Evolutionary conservation across 2,113 vertebrate genomes (phyloP), one percentile per base, ranked within the genome.

Genomic region (Phyllostomus discolor): DNA sequence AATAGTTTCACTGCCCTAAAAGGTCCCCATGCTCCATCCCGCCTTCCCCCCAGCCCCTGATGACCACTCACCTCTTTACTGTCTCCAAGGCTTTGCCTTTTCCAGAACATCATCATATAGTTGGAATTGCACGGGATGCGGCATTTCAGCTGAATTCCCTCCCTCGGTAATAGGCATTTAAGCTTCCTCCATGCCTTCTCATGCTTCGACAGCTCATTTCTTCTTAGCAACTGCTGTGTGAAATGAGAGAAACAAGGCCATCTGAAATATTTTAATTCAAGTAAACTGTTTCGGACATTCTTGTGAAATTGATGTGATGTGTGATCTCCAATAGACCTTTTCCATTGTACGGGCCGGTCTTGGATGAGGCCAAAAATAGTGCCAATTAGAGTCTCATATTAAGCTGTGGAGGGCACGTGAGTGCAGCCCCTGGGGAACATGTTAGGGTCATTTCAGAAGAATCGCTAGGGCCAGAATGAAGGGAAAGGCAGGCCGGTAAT

Each of bases 381-480:
- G 31, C 38, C n/a, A 41, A 1, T 24, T 8, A 89, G n/a, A 41
- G 14, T 15, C 62, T 76, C n/a, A n/a, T 28, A 78, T 19, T 41
- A 50, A 48, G 48, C 24, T 22, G 8, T 46, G 17, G 24, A 62
- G 22, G 38, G 14, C 26, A 48, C 75, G 9, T 38, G 12, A 62
- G 0, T 0, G 20, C 52, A 43, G 50, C 1, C 1, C 11, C 4
- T 90, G 46, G 10, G 11, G 26, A 33, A 10, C 4, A 57, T 14
- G 8, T 17, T 9, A 1, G 1, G 24, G 12, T 6, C 16, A 35
- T 46, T 80, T 88, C 52, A 41, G 46, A 72, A 73, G 31, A 9
- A 8, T 46, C 15, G 38, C 28, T 79, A 3, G 31, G 20, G 35
- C 12, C 83, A 4, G 24, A 84, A 76, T 33, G n/a, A 66, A 72